phyloP scores from a whole-genome alignment of 2,888 invertebrate genomes.

The Cabera pusaria region DNA sequence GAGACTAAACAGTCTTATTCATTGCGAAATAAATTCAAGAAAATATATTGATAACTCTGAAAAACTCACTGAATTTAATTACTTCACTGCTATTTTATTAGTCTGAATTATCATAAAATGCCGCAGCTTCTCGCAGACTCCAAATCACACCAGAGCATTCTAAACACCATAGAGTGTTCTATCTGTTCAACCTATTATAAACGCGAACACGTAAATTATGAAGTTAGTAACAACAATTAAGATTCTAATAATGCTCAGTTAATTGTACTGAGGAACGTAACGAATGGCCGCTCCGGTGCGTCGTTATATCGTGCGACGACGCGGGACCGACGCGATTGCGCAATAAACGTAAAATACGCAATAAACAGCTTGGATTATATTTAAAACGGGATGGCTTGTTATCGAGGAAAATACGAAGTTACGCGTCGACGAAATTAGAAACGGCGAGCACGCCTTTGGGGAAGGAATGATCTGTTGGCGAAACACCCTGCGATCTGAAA shows the following conservation, averaged over 20 bases:
- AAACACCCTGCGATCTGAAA: neutral
- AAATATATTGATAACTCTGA: no score
- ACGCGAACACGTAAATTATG: constrained; percentile 31
- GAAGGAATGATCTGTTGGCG: neutral
- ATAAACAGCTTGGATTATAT: constrained; percentile 31
- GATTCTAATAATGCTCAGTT: constrained; percentile 36
- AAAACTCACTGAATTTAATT: no score
- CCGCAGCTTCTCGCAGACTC: no score
- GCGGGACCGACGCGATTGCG: constrained; percentile 26
- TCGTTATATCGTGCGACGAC: constrained; percentile 12
- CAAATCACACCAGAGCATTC: no score
- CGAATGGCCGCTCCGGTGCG: constrained; percentile 25
- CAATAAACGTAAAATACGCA: constrained; percentile 34
- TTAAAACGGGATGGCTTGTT: constrained; percentile 27
- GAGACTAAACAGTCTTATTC: no score
- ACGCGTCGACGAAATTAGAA: constrained; percentile 18
- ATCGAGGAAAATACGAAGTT: constrained; percentile 22
- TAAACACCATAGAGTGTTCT: no score
- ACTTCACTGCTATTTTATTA: no score
- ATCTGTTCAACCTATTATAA: constrained; percentile 29
- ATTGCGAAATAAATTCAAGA: no score
- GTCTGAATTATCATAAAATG: no score
- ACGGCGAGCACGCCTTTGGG: constrained; percentile 5
- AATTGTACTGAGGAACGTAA: constrained; percentile 31
- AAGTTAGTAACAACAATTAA: constrained; percentile 35